phyloP scores from a whole-genome alignment of 35 echinoderm and acorn worm species.

The Strongylocentrotus purpuratus region DNA sequence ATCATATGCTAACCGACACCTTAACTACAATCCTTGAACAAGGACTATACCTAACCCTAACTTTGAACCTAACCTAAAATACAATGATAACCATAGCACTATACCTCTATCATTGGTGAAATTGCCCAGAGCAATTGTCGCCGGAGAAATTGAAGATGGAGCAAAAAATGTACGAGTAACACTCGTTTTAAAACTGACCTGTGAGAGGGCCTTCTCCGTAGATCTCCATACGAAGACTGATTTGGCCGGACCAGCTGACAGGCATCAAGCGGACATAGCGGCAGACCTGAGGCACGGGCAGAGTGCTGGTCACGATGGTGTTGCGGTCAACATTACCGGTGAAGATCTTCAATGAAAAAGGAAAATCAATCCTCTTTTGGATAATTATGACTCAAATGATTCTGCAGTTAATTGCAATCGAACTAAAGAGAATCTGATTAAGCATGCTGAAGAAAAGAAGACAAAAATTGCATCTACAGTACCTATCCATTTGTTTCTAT shows the following conservation, averaged over 20 bases:
- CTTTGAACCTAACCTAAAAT: no score
- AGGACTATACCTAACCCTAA: no score
- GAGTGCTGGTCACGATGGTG: constrained; percentile 1
- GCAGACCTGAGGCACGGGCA: constrained; percentile 4
- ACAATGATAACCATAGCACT: no score
- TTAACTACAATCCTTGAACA: no score
- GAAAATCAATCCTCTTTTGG: background rate
- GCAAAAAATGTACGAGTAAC: background rate
- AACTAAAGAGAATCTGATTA: no score
- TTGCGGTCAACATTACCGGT: constrained; percentile 3
- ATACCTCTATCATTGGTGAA: no score
- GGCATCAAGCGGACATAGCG: constrained; percentile 44
- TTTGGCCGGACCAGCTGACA: constrained; percentile 32
- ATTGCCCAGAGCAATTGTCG: no score
- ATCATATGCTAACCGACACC: no score
- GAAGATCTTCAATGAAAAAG: constrained; percentile 22
- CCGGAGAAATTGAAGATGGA: no score
- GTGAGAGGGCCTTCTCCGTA: constrained; percentile 27
- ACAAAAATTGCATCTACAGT: background rate
- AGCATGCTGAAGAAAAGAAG: no score
- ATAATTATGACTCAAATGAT: background rate
- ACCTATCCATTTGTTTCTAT: background rate
- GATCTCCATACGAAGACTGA: constrained; percentile 51
- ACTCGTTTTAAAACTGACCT: background rate
- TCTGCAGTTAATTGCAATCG: no score